phyloP scores from a whole-genome alignment of 2,113 vertebrate genomes.

The Istiophorus platypterus region DNA sequence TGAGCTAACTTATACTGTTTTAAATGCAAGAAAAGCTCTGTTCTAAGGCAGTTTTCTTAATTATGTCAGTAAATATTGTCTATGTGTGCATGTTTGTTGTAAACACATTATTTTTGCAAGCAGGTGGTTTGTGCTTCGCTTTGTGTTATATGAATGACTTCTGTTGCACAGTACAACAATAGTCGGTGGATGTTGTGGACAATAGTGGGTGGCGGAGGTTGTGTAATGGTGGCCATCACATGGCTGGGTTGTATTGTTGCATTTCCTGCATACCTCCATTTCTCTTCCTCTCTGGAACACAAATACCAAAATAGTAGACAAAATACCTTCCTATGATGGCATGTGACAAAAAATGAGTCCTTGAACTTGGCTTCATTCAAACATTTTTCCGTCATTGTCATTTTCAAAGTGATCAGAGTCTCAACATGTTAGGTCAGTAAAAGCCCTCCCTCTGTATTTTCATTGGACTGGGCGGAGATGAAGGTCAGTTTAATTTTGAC shows the following conservation, averaged over 20 bases:
- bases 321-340: slow-evolving; percentile 43
- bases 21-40: slow-evolving; percentile 9
- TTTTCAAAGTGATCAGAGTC: background rate
- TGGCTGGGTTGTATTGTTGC: slow-evolving; percentile 66
- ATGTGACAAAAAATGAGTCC: slow-evolving; percentile 18
- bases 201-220: slow-evolving; percentile 68
- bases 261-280: slow-evolving; percentile 70
- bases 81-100: slow-evolving; percentile 37
- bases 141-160: slow-evolving; percentile 71
- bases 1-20: background rate
- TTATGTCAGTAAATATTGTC: background rate
- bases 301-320: slow-evolving; percentile 45
- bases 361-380: slow-evolving; percentile 21
- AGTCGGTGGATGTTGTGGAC: slow-evolving; percentile 65
- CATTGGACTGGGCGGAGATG: background rate
- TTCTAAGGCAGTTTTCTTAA: slow-evolving; percentile 21
- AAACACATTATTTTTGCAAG: slow-evolving; percentile 53
- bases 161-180: slow-evolving; percentile 55
- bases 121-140: slow-evolving; percentile 62
- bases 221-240: slow-evolving; percentile 63
- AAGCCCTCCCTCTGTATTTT: background rate
- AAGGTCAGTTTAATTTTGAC: background rate
- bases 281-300: slow-evolving; percentile 69
- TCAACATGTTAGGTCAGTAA: background rate
- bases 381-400: slow-evolving; percentile 17